Base-by-base conservation (phyloP, 2,888 invertebrate species). In the Boloria euphrosyne region DNA sequence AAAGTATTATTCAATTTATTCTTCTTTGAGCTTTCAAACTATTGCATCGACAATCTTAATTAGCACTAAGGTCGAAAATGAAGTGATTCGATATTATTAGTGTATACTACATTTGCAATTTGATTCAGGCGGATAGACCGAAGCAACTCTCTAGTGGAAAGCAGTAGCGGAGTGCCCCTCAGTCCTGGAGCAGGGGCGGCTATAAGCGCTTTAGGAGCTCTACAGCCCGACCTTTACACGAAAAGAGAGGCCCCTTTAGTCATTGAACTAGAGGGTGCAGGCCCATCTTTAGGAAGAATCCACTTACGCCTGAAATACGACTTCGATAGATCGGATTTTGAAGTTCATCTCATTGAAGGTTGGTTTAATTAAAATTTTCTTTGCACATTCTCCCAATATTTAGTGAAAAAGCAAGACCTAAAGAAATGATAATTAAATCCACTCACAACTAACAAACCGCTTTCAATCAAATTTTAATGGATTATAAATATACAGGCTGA, bases 301-400 rank as follows among this genome's bases (percentile, higher is more conserved):
- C 98, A 98, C 81, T 93, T 97, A 75, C 93, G 97, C 63, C 92
- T 98, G 65, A 97, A 96, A 78, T 98, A 98, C 80, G 98, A 98
- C 88, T 97, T 97, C 80, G 96, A 97, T 83, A 94, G 96, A 72
- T 97, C 97, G 16, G 98, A 98, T 85, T 93, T 98, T 74, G 95
- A 97, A 73, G 96, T 97, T n/a, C 97, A 98, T 89, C 93, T 98
- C 73, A 97, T 98, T 86, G 97, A 98, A 95, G 97, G 97, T 96
- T 44, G 51, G 46, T 58, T 49, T 53, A 43, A 58, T 55, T 66
- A 31, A 46, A 31, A 38, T 60, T 47, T 47, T 49, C 22, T 27
- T 22, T 22, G 7, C 10, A 7, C 10, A 7, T 38, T 38, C 10
- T 38, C 7, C 2, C 10, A 38, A 38, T 10, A 10, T 38, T 38